phyloP scores from a whole-genome alignment of 2,113 vertebrate genomes.

The Semicossyphus pulcher region DNA sequence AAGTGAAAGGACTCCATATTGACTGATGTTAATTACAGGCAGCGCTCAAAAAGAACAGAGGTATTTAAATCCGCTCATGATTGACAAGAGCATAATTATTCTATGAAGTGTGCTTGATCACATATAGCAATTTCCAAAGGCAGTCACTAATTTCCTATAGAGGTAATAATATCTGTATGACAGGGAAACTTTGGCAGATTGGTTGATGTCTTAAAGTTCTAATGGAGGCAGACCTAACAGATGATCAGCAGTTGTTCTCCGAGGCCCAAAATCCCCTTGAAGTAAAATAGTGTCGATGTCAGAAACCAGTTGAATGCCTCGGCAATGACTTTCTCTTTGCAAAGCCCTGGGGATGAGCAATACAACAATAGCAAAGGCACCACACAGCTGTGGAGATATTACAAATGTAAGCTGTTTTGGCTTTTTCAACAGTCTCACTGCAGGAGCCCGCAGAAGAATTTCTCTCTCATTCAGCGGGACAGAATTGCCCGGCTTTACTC shows the following conservation, averaged over 20 bases:
- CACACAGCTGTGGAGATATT: slow-evolving; percentile 51
- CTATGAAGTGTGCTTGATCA: slow-evolving; percentile 15
- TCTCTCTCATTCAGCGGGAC: slow-evolving; percentile 50
- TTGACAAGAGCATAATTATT: slow-evolving; percentile 44
- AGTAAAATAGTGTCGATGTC: slow-evolving; percentile 50
- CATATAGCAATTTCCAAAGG: slow-evolving; percentile 1
- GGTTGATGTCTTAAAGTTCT: slow-evolving; percentile 17
- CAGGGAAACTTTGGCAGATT: slow-evolving; percentile 19
- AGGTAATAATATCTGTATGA: slow-evolving; percentile 20
- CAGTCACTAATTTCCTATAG: slow-evolving; percentile 39
- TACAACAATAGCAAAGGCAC: slow-evolving; percentile 50
- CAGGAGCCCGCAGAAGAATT: slow-evolving; percentile 48
- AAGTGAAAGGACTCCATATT: slow-evolving; percentile 22
- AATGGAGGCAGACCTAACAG: slow-evolving; percentile 4
- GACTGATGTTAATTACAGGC: slow-evolving; percentile 55
- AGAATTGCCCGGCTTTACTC: slow-evolving; percentile 66
- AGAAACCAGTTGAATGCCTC: slow-evolving; percentile 52
- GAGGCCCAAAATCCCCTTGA: slow-evolving; percentile 35
- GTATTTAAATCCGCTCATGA: slow-evolving; percentile 28
- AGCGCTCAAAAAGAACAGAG: slow-evolving; percentile 21
- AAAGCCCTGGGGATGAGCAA: slow-evolving; percentile 57
- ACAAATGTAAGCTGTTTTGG: slow-evolving; percentile 65
- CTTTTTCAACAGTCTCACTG: slow-evolving; percentile 52
- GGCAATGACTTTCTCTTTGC: slow-evolving; percentile 47
- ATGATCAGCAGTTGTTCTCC: slow-evolving; percentile 40